These are phyloP conservation scores for Tapirus terrestris DNA, from an alignment of 2,113 vertebrate species.

Conservation along the genomic window DNA sequence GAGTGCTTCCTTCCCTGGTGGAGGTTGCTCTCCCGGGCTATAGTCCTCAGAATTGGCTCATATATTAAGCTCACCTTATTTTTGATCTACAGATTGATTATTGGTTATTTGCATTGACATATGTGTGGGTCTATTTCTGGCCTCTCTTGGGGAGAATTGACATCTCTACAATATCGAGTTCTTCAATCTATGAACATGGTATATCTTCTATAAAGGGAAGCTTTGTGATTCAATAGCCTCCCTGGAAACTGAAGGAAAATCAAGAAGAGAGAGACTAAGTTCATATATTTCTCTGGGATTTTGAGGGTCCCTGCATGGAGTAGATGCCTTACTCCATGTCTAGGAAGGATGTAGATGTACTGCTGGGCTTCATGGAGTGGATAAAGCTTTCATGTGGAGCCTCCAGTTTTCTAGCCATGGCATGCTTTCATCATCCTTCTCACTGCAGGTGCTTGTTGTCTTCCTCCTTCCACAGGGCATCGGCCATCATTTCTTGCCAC, in stretches of 20 bases:
- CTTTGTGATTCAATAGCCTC: background rate
- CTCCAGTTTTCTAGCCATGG: background rate
- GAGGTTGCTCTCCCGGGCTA: too few species aligned
- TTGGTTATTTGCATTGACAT: too few species aligned
- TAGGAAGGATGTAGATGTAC: background rate
- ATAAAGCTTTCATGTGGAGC: background rate
- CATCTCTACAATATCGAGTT: background rate
- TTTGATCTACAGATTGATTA: too few species aligned
- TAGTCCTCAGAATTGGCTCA: too few species aligned
- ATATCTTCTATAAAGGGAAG: slow-evolving; percentile 32
- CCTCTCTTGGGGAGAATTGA: background rate
- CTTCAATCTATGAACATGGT: slow-evolving; percentile 46
- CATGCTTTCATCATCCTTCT: background rate
- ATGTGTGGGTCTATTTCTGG: background rate
- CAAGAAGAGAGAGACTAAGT: background rate
- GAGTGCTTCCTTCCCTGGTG: too few species aligned
- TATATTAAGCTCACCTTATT: too few species aligned
- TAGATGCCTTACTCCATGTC: background rate
- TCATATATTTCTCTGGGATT: background rate
- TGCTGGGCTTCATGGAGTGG: background rate
- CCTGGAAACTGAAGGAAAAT: slow-evolving; percentile 36
- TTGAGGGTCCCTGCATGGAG: background rate
- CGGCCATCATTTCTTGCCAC: background rate
- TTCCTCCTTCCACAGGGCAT: background rate
- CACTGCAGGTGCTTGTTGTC: background rate